Conservation (phyloP, 37 sponge, comb jelly and placozoan genomes). For the Halisarca cf. caerulea region DNA sequence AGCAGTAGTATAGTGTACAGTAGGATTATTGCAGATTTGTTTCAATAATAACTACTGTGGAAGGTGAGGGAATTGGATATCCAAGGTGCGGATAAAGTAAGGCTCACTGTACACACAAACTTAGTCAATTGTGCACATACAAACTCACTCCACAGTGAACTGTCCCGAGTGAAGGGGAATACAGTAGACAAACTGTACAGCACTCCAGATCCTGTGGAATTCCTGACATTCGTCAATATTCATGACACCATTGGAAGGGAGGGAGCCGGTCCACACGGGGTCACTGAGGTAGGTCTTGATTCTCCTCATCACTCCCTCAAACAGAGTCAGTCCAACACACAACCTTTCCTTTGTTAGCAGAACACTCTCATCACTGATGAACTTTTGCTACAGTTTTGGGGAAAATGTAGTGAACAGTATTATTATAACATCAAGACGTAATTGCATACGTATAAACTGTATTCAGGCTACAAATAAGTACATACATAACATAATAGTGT, state of each 20-base stretch:
- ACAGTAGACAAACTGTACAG: conserved; percentile 95
- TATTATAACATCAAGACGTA: too few relatives aligned
- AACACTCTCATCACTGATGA: conserved; percentile 87
- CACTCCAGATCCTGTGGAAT: conserved; percentile 99
- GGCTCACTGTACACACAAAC: neutral
- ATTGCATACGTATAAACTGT: too few relatives aligned
- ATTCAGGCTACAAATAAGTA: too few relatives aligned
- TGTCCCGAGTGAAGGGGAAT: conserved; percentile 70
- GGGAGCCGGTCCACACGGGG: conserved; percentile 73
- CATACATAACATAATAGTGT: too few relatives aligned
- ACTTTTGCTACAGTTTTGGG: conserved; percentile 56
- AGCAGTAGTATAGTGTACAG: too few relatives aligned
- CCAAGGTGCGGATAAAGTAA: neutral
- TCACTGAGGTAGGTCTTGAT: conserved; percentile 53
- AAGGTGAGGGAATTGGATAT: too few relatives aligned
- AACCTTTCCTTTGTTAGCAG: conserved; percentile 95
- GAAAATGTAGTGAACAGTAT: too few relatives aligned
- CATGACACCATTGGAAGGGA: conserved; percentile 93
- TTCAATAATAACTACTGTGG: too few relatives aligned
- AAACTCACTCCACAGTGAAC: conserved; percentile 79
- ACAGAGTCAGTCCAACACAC: conserved; percentile 92
- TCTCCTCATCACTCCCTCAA: conserved; percentile 88
- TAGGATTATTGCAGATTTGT: too few relatives aligned
- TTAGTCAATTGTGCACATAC: neutral
- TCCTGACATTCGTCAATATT: conserved; percentile 96